Evolutionary conservation across 1,140 invertebrate genomes (phyloP), one percentile per base, ranked within the genome.

Genomic region (Chrysomallon squamiferum): DNA sequence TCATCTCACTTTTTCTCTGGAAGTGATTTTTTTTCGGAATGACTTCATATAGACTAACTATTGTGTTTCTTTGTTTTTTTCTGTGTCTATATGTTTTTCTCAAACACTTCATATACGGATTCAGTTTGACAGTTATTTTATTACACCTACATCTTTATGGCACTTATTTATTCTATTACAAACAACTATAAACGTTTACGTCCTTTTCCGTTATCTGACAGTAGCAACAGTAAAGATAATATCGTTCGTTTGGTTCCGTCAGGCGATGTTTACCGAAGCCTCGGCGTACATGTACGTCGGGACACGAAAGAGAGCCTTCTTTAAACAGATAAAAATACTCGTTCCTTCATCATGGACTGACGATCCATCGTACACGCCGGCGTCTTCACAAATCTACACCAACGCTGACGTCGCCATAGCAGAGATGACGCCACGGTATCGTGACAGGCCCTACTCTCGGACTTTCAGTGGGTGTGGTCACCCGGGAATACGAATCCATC

Each of bases 291-390:
- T 85, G 1, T 76, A 81, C 70, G 59, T 38, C 2, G 81, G 82
- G 15, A 85, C 83, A 9, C 65, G 71, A 56, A 62, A 72, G 7
- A 58, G 80, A 18, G 74, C 81, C 3, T 84, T 75, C 43, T 85
- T 86, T 62, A 72, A 78, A 47, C 69, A 80, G 50, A 75, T 86
- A 13, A 84, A 73, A 20, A 84, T 86, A 18, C 68, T 85, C 0
- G 66, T 86, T 0, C 85, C 85, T 2, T 62, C 65, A 4, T 73
- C 74, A 2, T 86, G 85, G 85, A 63, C 69, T 22, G 45, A 27
- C 11, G n/a, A n/a, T n/a, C n/a, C n/a, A n/a, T 22, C 25, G 35
- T 47, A 56, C 47, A 45, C 52, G 18, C n/a, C 47, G 3, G 68
- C 73, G 18, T 71, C 65, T 3, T 54, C 68, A 30, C 65, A 78